Conservation (phyloP, 2,113 vertebrate species). For the rat (Rattus norvegicus) region GRCr8 NC_086039.1:116335001-116335500, state of each 20-base stretch:
- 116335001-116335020: too few relatives aligned
- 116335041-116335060: too few relatives aligned
- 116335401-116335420: not conserved
- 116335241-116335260: not conserved
- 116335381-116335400: not conserved
- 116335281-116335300: too few relatives aligned
- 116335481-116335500: not conserved
- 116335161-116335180: not conserved
- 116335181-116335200: conserved; percentile 25
- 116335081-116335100: not conserved
- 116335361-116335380: too few relatives aligned
- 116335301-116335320: too few relatives aligned
- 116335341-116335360: too few relatives aligned
- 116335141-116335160: not conserved
- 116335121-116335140: not conserved
- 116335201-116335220: too few relatives aligned
- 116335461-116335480: not conserved
- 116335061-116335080: too few relatives aligned
- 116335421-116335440: not conserved
- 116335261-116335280: not conserved
- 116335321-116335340: too few relatives aligned
- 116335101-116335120: not conserved
- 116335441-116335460: not conserved
- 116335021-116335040: too few relatives aligned
- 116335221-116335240: not conserved